Percentiles rank a stretch among this genome's conserved stretches.
Conservation (phyloP, 2,797 vertebrate genomes). For the Sebastes taczanowskii region DNA sequence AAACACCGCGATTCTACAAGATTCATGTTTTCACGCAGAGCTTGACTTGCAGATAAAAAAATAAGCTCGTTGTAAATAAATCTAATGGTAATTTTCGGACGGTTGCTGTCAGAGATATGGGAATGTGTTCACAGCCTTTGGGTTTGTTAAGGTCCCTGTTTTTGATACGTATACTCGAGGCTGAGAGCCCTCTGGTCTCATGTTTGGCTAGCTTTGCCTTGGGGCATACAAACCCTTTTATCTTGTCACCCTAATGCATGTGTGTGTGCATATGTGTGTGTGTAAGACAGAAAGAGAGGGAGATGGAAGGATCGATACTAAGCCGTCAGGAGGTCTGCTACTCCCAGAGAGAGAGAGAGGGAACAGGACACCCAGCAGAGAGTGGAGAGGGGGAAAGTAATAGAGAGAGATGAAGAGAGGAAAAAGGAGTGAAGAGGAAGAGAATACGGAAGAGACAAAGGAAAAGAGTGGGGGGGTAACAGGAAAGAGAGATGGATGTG, state of each 20-base stretch:
- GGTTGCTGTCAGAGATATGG: conserved; percentile 27
- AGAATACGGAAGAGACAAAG: conserved; percentile 2
- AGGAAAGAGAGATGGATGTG: conserved; percentile 14
- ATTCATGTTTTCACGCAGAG: conserved; percentile 23
- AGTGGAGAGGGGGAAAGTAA: conserved; percentile 50
- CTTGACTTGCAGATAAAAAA: conserved; percentile 34
- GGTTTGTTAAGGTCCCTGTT: conserved; percentile 65
- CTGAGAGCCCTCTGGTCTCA: conserved; percentile 68
- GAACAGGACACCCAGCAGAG: conserved; percentile 76
- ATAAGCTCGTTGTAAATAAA: conserved; percentile 48
- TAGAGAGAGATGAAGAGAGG: conserved; percentile 34
- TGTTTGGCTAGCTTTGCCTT: conserved; percentile 72
- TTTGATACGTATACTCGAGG: conserved; percentile 38
- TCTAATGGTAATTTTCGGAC: conserved; percentile 36
- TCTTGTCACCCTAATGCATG: conserved; percentile 77
- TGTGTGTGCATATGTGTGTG: conserved; percentile 25
- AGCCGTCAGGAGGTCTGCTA: conserved; percentile 80
- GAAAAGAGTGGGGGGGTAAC: neutral
- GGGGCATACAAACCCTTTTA: conserved; percentile 76
- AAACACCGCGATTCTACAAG: conserved; percentile 14
- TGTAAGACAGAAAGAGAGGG: conserved; percentile 18
- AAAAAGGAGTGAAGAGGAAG: conserved; percentile 10
- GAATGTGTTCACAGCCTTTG: conserved; percentile 23
- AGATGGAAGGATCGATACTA: conserved; percentile 76
- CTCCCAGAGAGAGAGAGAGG: conserved; percentile 58